Percentiles rank a stretch among this genome's conserved stretches.
These are phyloP conservation scores for Terebella lapidaria DNA, from an alignment of 2,888 invertebrate genomes.

Conservation along the genomic window DNA sequence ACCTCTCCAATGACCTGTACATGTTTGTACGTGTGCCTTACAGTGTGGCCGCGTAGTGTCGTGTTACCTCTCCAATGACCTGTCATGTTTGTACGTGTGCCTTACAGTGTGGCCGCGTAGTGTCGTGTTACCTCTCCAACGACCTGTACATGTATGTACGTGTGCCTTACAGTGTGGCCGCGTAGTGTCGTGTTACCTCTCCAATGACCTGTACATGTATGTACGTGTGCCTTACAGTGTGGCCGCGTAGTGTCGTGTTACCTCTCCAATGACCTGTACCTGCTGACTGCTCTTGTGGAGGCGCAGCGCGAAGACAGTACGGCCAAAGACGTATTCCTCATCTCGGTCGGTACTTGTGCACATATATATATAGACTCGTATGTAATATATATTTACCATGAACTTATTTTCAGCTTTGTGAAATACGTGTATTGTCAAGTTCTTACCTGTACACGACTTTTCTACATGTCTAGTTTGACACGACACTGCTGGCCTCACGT, in stretches of 20 bases:
- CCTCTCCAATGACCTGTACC: conserved; percentile 68
- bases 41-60: too few relatives aligned
- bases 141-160: not conserved
- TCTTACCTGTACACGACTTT: not conserved
- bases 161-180: not conserved
- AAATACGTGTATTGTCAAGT: not conserved
- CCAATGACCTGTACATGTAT: not conserved
- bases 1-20: too few relatives aligned
- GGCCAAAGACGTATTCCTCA: not conserved
- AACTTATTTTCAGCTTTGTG: too few relatives aligned
- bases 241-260: conserved; percentile 61
- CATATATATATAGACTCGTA: not conserved
- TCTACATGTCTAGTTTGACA: conserved; percentile 35
- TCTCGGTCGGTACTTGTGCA: not conserved
- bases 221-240: conserved; percentile 19
- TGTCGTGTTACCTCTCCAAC: not conserved
- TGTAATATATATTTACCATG: not conserved
- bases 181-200: not conserved
- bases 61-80: too few relatives aligned
- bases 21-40: too few relatives aligned
- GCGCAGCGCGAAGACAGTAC: conserved; percentile 18
- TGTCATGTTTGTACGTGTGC: too few relatives aligned
- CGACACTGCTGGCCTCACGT: conserved; percentile 64
- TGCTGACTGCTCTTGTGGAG: conserved; percentile 56
- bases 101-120: too few relatives aligned